phyloP scores from a whole-genome alignment of 2,888 invertebrate genomes.

The Entomobrya multifasciata region DNA sequence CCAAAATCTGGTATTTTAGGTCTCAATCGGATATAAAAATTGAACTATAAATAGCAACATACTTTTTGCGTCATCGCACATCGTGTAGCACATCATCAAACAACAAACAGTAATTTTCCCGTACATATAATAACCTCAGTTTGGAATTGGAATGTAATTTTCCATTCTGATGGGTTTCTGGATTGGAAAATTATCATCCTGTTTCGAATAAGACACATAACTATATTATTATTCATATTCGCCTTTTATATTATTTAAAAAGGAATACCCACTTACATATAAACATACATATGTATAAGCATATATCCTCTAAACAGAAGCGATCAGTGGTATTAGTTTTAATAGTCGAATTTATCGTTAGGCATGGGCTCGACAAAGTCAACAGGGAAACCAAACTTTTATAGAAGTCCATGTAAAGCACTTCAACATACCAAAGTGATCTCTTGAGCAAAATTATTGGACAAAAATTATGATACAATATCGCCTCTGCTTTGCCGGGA shows the following conservation, averaged over 20 bases:
- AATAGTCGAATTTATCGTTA: too few relatives aligned
- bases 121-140: too few relatives aligned
- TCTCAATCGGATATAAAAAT: too few relatives aligned
- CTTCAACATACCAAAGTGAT: too few relatives aligned
- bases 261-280: background rate
- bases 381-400: too few relatives aligned
- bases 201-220: background rate
- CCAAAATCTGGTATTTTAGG: too few relatives aligned
- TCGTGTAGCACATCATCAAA: background rate
- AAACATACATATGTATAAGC: background rate
- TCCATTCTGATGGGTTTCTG: conserved; percentile 31
- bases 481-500: background rate
- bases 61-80: conserved; percentile 3
- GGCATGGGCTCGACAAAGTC: too few relatives aligned
- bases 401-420: too few relatives aligned
- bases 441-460: conserved; percentile 3
- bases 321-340: too few relatives aligned
- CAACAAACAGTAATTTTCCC: conserved; percentile 11
- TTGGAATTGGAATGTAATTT: conserved; percentile 23
- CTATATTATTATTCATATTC: background rate
- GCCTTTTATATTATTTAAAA: background rate
- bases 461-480: background rate
- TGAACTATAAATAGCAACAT: conserved; percentile 20
- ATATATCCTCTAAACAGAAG: too few relatives aligned
- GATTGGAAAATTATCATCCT: conserved; percentile 45